A percentile compares a stretch with the other conserved stretches of the same genome.
Conservation (phyloP, 2,888 invertebrate species). For the Polyommatus icarus region DNA sequence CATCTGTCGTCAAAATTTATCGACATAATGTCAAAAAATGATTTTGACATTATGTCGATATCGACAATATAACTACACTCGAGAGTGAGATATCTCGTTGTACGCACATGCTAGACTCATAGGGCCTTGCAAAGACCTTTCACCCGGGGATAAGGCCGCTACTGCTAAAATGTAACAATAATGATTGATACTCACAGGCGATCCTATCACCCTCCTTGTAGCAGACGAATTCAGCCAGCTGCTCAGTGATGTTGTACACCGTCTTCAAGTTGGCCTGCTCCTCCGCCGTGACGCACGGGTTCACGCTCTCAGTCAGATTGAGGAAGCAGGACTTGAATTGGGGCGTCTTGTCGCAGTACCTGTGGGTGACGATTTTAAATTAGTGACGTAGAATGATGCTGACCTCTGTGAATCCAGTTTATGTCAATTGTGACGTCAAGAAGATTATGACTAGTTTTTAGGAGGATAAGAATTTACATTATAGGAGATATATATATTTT, state of each 20-base stretch:
- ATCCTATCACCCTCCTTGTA: slow-evolving; percentile 91
- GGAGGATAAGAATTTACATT: neutral
- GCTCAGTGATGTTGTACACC: slow-evolving; percentile 84
- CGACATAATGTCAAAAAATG: too few species aligned
- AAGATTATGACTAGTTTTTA: neutral
- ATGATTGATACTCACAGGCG: slow-evolving; percentile 81
- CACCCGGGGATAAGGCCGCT: too few species aligned
- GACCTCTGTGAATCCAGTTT: neutral
- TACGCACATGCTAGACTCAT: too few species aligned
- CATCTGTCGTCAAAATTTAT: too few species aligned
- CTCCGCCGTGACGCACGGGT: slow-evolving; percentile 82
- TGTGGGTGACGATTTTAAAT: slow-evolving; percentile 40
- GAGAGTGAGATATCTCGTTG: too few species aligned
- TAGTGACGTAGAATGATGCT: neutral
- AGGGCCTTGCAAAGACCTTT: too few species aligned
- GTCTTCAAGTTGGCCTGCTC: slow-evolving; percentile 83
- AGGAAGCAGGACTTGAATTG: slow-evolving; percentile 64
- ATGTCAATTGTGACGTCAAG: neutral
- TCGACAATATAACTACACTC: too few species aligned
- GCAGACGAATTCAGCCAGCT: slow-evolving; percentile 87
- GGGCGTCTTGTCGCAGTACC: slow-evolving; percentile 67
- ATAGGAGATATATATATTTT: too few species aligned
- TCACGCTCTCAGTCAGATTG: slow-evolving; percentile 54
- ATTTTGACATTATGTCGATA: too few species aligned
- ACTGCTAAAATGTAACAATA: too few species aligned